Evolutionary conservation across 2,888 invertebrate species (phyloP).

Genomic region (Autographa pulchrina): DNA sequence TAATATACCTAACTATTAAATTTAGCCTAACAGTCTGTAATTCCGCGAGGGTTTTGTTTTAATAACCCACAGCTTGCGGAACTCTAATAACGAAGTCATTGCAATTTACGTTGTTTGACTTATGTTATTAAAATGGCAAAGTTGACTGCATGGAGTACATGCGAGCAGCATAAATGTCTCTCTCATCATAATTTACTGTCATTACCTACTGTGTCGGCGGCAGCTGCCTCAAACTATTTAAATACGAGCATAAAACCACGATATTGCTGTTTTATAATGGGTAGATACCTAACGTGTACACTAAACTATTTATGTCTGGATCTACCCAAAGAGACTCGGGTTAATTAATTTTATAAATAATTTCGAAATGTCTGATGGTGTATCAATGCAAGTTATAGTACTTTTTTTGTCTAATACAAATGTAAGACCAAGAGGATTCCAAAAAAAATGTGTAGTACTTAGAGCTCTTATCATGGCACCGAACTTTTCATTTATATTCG

Average conservation of each 20-base stretch:
- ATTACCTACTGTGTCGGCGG: not conserved
- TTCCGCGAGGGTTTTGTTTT: not conserved
- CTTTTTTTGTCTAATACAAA: too few species aligned
- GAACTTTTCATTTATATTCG: not conserved
- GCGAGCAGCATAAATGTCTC: not conserved
- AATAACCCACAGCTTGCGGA: not conserved
- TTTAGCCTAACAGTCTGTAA: too few species aligned
- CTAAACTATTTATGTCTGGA: not conserved
- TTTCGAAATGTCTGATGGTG: too few species aligned
- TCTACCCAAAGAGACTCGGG: not conserved
- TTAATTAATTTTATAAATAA: too few species aligned
- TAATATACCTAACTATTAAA: too few species aligned
- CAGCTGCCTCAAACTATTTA: not conserved
- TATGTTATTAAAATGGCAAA: constrained; percentile 6
- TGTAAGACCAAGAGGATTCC: too few species aligned
- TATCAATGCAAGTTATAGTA: too few species aligned
- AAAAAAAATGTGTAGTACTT: too few species aligned
- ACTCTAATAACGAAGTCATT: not conserved
- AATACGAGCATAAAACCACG: not conserved
- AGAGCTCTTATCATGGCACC: not conserved
- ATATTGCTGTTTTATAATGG: not conserved
- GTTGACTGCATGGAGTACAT: not conserved
- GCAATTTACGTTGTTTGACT: constrained; percentile 6
- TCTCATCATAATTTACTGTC: constrained; percentile 1
- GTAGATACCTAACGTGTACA: not conserved